Conservation (phyloP, 2,888 invertebrate genomes). For the Rhabditoides inermis region DNA sequence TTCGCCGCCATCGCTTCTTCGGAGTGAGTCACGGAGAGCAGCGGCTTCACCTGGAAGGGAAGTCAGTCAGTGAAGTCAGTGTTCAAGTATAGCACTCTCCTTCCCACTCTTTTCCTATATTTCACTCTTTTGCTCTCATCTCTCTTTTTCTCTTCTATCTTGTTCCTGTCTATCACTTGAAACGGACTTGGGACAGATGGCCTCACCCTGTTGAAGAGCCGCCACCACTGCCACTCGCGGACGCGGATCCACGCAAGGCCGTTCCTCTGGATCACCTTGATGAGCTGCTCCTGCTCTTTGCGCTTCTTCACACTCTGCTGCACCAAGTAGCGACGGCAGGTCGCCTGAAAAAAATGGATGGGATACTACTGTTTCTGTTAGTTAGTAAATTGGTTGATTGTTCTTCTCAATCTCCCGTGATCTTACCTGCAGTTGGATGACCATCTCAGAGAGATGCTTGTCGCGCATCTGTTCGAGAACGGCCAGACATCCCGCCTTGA, state of each 20-base stretch:
- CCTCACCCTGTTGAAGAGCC: slow-evolving; percentile 91
- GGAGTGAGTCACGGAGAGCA: slow-evolving; percentile 88
- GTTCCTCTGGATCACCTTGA: slow-evolving; percentile 93
- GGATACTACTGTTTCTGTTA: too few relatives aligned
- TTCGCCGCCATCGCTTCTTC: slow-evolving; percentile 93
- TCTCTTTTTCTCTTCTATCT: too few relatives aligned
- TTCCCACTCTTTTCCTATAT: too few relatives aligned
- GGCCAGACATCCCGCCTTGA: slow-evolving; percentile 94
- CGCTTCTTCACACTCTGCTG: slow-evolving; percentile 80
- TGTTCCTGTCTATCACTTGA: too few relatives aligned
- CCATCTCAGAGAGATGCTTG: too few relatives aligned
- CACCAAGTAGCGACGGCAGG: slow-evolving; percentile 88
- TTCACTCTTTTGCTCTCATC: too few relatives aligned
- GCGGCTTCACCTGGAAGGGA: slow-evolving; percentile 67
- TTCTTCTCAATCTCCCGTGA: too few relatives aligned
- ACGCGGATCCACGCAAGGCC: slow-evolving; percentile 95
- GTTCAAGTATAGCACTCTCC: too few relatives aligned
- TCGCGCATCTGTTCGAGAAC: slow-evolving; percentile 97
- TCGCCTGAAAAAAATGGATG: slow-evolving; percentile 87
- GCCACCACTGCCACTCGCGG: slow-evolving; percentile 99
- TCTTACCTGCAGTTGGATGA: too few relatives aligned
- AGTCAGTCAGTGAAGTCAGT: background rate
- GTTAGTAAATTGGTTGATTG: too few relatives aligned
- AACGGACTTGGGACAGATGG: too few relatives aligned
- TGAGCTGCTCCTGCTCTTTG: slow-evolving; percentile 87